phyloP scores from a whole-genome alignment of 2,888 invertebrate species.

The Neoscelio sp. region DNA sequence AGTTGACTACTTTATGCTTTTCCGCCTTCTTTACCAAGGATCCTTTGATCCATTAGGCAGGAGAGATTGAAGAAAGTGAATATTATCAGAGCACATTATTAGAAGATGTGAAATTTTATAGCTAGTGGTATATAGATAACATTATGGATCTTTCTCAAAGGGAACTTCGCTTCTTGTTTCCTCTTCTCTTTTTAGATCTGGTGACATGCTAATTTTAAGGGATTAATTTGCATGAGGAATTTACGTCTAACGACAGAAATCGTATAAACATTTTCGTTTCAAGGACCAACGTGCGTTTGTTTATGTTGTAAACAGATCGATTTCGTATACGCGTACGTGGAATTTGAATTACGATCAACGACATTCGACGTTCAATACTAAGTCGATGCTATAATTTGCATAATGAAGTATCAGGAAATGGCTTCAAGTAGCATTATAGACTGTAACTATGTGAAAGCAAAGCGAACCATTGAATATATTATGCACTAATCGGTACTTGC shows the following conservation, averaged over 20 bases:
- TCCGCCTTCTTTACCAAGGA: conserved; percentile 53
- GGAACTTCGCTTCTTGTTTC: conserved; percentile 5
- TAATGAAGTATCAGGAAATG: conserved; percentile 65
- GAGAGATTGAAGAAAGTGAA: conserved; percentile 59
- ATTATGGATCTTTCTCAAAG: conserved; percentile 37
- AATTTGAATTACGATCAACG: conserved; percentile 49
- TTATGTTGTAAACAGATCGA: conserved; percentile 45
- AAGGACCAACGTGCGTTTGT: conserved; percentile 4
- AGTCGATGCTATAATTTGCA: conserved; percentile 61
- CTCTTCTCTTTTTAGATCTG: not conserved
- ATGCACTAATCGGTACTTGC: conserved; percentile 61
- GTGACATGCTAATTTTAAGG: too few species aligned
- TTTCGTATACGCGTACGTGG: conserved; percentile 2
- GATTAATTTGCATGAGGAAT: too few species aligned
- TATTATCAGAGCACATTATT: conserved; percentile 59
- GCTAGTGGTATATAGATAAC: conserved; percentile 9
- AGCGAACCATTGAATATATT: conserved; percentile 62
- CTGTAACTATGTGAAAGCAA: conserved; percentile 58
- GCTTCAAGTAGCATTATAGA: conserved; percentile 59
- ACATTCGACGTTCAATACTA: conserved; percentile 41
- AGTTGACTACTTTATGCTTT: conserved; percentile 60
- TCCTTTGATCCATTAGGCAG: conserved; percentile 64
- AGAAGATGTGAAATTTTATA: conserved; percentile 46
- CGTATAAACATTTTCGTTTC: conserved; percentile 6
- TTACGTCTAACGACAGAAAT: too few species aligned